phyloP scores from a whole-genome alignment of 2,888 invertebrate genomes.

The Tenthredo scrophulariae region DNA sequence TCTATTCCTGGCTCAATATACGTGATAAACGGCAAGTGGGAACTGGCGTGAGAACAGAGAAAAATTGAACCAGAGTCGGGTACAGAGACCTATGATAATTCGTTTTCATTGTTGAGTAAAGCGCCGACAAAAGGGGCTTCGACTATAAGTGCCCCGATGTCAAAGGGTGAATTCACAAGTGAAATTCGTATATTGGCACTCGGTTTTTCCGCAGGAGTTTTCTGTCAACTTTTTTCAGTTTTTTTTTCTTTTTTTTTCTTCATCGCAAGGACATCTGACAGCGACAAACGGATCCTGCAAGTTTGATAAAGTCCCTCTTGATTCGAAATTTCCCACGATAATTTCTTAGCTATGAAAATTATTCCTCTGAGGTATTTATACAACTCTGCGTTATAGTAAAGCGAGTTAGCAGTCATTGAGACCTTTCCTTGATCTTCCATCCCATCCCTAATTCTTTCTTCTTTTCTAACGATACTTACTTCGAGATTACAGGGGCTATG shows the following conservation, averaged over 20 bases:
- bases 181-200: slow-evolving; percentile 37
- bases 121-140: slow-evolving; percentile 19
- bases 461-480: slow-evolving; percentile 24
- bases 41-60: neutral
- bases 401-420: neutral
- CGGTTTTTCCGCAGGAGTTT: slow-evolving; percentile 2
- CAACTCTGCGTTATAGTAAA: neutral
- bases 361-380: neutral
- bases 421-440: slow-evolving; percentile 12
- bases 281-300: neutral
- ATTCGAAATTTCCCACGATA: neutral
- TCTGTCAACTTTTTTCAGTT: neutral
- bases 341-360: slow-evolving; percentile 5
- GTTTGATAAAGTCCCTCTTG: neutral
- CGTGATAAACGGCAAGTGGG: neutral
- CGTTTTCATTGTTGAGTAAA: slow-evolving; percentile 48
- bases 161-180: slow-evolving; percentile 33
- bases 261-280: neutral
- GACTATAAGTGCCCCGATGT: slow-evolving; percentile 31
- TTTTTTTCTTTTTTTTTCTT: neutral
- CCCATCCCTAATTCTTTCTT: neutral
- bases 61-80: slow-evolving; percentile 1
- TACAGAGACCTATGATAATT: slow-evolving; percentile 39
- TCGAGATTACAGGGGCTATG: neutral
- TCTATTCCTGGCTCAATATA: neutral